Evolutionary conservation across 2,797 vertebrate genomes (phyloP).

Genomic region (Pipistrellus kuhlii): DNA sequence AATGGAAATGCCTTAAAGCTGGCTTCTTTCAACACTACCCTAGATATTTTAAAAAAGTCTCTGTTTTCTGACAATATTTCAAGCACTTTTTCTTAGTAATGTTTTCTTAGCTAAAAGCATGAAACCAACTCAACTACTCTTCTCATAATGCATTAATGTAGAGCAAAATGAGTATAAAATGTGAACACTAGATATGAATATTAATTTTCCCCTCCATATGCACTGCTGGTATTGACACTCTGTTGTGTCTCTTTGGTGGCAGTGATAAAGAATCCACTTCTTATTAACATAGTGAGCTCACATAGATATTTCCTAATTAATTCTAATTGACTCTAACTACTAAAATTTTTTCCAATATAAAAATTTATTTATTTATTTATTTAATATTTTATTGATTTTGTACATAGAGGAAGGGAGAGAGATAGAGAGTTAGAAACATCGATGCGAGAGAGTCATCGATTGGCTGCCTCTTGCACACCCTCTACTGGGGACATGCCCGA

Average conservation of each 20-base stretch:
- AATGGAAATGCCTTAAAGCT: neutral
- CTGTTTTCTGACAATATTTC: slow-evolving; percentile 22
- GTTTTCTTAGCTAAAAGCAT: neutral
- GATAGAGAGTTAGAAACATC: no score
- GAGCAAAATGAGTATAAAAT: neutral
- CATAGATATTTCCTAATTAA: neutral
- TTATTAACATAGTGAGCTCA: neutral
- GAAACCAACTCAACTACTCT: neutral
- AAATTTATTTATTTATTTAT: no score
- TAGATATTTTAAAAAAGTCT: slow-evolving; percentile 16
- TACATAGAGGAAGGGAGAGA: no score
- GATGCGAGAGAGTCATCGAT: no score
- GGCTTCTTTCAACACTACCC: neutral
- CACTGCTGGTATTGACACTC: neutral
- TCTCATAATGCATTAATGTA: neutral
- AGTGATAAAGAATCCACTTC: neutral
- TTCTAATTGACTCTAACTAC: neutral
- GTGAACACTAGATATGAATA: neutral
- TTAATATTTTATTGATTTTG: no score
- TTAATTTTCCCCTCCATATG: neutral
- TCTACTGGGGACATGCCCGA: no score
- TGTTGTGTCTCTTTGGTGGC: neutral
- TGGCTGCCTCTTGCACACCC: no score
- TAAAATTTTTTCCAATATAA: neutral
- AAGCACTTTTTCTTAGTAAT: slow-evolving; percentile 43